Evolutionary conservation across 2,888 invertebrate species (phyloP).

Genomic region (Acheta domesticus): DNA sequence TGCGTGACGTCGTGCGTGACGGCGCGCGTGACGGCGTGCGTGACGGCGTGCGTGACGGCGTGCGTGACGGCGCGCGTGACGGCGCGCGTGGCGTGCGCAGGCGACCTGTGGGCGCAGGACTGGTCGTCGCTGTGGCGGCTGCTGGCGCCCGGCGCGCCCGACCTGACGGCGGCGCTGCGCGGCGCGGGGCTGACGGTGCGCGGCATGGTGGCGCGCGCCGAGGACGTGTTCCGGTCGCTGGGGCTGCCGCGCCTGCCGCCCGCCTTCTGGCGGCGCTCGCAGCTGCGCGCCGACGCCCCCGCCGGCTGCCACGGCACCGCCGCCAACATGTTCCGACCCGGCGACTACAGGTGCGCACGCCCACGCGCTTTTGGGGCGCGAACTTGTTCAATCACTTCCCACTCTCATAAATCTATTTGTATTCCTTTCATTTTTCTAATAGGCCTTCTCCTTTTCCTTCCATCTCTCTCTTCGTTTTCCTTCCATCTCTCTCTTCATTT

Average conservation of each 20-base stretch:
- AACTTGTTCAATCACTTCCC: too few relatives aligned
- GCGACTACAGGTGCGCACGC: constrained; percentile 61
- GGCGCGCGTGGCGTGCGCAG: constrained; percentile 38
- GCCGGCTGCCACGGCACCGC: constrained; percentile 65
- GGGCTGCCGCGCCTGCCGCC: constrained; percentile 60
- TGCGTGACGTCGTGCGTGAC: too few relatives aligned
- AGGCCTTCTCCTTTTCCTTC: not conserved
- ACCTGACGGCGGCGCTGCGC: constrained; percentile 54
- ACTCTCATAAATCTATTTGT: too few relatives aligned
- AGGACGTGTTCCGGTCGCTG: constrained; percentile 65
- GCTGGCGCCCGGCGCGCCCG: constrained; percentile 34
- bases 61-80: too few relatives aligned
- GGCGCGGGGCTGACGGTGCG: constrained; percentile 46
- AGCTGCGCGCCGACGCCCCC: constrained; percentile 34
- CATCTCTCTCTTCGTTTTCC: too few relatives aligned
- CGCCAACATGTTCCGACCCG: constrained; percentile 63
- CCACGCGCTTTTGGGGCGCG: too few relatives aligned
- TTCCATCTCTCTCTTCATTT: too few relatives aligned
- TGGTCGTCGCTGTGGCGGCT: constrained; percentile 46
- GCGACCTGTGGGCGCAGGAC: constrained; percentile 49
- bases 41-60: too few relatives aligned
- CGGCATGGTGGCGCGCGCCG: constrained; percentile 61
- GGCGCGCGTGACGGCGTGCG: too few relatives aligned
- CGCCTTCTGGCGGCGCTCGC: constrained; percentile 59
- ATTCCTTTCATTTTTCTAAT: too few relatives aligned